Evolutionary conservation across 1,140 invertebrate genomes (phyloP).

Genomic region (Ceratosolen solmsi): DNA sequence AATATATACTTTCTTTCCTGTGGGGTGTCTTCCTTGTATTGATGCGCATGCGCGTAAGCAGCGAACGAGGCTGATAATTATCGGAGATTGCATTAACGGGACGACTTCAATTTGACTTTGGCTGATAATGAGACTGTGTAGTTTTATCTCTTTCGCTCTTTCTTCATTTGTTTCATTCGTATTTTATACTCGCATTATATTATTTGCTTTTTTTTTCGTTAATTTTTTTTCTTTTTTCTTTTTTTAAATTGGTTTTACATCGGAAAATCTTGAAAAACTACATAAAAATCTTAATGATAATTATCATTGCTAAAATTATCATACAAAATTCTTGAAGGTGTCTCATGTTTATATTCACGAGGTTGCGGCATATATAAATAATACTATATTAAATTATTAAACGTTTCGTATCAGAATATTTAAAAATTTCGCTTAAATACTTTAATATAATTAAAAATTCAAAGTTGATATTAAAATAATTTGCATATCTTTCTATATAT

Average conservation of each 20-base stretch:
- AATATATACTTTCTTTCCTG: neutral
- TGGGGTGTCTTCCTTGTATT: neutral
- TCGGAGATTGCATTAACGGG: constrained; percentile 64
- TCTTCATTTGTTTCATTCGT: too few species aligned
- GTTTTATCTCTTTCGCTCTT: neutral
- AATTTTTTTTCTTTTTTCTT: neutral
- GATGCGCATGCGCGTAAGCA: neutral
- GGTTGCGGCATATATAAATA: too few species aligned
- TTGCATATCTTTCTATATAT: neutral
- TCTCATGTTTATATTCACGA: too few species aligned
- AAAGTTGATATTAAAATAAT: neutral
- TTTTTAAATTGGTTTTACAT: neutral
- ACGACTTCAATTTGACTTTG: constrained; percentile 60
- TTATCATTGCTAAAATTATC: neutral
- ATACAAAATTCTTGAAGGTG: too few species aligned
- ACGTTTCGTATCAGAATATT: too few species aligned
- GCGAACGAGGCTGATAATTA: constrained; percentile 54
- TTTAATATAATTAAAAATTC: constrained; percentile 18
- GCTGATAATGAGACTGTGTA: constrained; percentile 58
- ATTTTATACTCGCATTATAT: too few species aligned
- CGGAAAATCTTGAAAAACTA: too few species aligned
- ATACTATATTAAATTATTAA: too few species aligned
- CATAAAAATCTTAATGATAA: too few species aligned
- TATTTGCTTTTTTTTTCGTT: too few species aligned
- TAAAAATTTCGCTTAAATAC: too few species aligned